Evolutionary conservation across 2,113 vertebrate genomes (phyloP), one percentile per base, ranked within the genome.

Genomic region (Odocoileus hemionus): DNA sequence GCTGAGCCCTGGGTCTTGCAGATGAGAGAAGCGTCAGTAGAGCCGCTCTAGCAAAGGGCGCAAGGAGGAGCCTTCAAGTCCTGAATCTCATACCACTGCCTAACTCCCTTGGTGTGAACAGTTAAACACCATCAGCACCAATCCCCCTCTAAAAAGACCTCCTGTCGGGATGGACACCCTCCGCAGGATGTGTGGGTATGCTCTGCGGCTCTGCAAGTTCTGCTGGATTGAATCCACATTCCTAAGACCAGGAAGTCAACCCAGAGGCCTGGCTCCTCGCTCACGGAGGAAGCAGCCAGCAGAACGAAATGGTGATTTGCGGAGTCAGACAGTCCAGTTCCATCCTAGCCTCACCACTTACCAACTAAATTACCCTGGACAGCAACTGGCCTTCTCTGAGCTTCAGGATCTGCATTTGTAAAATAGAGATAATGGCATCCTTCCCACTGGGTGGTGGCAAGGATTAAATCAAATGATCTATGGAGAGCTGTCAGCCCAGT

Each of bases 331-430:
- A 12, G 3, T 33, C 47, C 58, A 94, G 67, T 52, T 47, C 79
- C 13, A 2, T 82, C 21, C 50, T 70, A 43, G 80, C 16, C 47
- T 91, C 13, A 15, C 52, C 15, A 13, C 67, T 91, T 16, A 74
- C 9, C 43, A 39, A 50, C 60, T 94, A 80, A 95, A 90, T 93
- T 55, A 83, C 70, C 19, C 43, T 50, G 23, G 80, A 58, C 58
- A 91, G 86, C 54, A 1, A 45, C 89, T 79, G 70, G 74, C 74
- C 57, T 30, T 80, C 43, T 89, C 74, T 19, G 86, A 89, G 79
- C 28, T 61, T 57, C 45, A n/a, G 33, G 83, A 61, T 89, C 54
- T 39, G 61, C 64, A 67, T 70, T 45, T 33, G 30, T n/a, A 55
- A 96, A 57, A 82, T 1, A 33, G 54, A 74, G 23, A 47, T 36